Evolutionary conservation across 2,888 invertebrate genomes (phyloP), one percentile per base, ranked within the genome.

Genomic region (Eilema caniola): DNA sequence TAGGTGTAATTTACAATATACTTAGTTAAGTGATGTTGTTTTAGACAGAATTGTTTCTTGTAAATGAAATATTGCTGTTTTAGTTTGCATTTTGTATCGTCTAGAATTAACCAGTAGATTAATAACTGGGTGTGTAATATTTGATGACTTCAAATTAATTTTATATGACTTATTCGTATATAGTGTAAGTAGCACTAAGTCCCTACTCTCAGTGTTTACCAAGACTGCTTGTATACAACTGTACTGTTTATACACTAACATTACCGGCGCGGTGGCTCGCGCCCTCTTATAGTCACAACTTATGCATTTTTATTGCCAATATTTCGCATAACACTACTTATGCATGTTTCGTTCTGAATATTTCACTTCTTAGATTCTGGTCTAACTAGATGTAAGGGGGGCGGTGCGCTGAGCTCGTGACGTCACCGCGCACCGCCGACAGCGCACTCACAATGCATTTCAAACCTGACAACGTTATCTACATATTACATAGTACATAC

Each of bases 221-320:
- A 95, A 95, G 95, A 95, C 95, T 95, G 95, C 94, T 95, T 95
- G 92, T 94, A 93, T 93, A 93, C 92, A 92, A 92, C 90, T 92
- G 81, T 92, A 93, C 91, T 92, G 92, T 93, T 93, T 93, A 92
- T 90, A 93, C 88, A 92, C 90, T 92, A 90, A 92, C 89, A 84
- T 86, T 86, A 86, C 84, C 84, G 84, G 88, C 88, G 92, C 87
- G 85, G 83, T 81, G 79, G 85, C 89, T 88, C 91, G 90, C 86
- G 85, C 86, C 80, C 85, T 92, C 92, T 90, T 89, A 85, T 94
- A 95, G 95, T 95, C 95, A 95, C 94, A 94, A 95, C 88, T 92
- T 91, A 88, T 95, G 94, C 94, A 94, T 95, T 95, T 94, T 92
- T 93, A 93, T 91, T 91, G 90, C 90, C 92, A 92, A 94, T 92